These are phyloP conservation scores for Patella pellucida DNA, from an alignment of 2,888 invertebrate species.

Conservation along the genomic window DNA sequence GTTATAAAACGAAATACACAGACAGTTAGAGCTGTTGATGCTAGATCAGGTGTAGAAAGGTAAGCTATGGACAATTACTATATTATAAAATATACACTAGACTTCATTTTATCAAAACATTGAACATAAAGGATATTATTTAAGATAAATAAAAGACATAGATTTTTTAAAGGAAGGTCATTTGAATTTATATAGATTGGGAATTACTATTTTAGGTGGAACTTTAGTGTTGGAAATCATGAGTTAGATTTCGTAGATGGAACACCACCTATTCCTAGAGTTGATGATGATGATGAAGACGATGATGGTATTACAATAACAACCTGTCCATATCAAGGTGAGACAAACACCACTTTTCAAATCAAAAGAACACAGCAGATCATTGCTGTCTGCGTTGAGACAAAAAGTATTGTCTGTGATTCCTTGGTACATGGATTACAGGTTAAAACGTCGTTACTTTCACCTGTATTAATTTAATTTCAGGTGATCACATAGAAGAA, in stretches of 20 bases:
- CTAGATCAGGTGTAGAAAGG: conserved; percentile 87
- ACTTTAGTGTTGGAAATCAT: conserved; percentile 93
- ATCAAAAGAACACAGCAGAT: no score
- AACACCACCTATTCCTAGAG: conserved; percentile 2
- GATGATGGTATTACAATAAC: conserved; percentile 42
- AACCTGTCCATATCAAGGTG: conserved; percentile 37
- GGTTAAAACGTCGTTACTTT: no score
- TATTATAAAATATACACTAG: no score
- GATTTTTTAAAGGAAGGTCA: no score
- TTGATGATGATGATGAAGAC: conserved; percentile 38
- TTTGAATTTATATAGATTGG: no score
- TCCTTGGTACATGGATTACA: no score
- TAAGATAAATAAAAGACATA: no score
- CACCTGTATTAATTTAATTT: not conserved
- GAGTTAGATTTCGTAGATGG: conserved; percentile 75
- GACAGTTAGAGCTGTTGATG: conserved; percentile 91
- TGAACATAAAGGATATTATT: no score
- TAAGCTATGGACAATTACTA: conserved; percentile 60
- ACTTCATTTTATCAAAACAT: no score
- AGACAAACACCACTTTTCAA: not conserved
- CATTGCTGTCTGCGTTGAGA: no score
- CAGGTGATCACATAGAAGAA: not conserved
- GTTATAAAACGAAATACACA: conserved; percentile 86
- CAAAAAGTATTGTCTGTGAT: no score
- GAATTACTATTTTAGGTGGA: conserved; percentile 79